Conservation (phyloP, 2,113 vertebrate species). For the Alces alces region DNA sequence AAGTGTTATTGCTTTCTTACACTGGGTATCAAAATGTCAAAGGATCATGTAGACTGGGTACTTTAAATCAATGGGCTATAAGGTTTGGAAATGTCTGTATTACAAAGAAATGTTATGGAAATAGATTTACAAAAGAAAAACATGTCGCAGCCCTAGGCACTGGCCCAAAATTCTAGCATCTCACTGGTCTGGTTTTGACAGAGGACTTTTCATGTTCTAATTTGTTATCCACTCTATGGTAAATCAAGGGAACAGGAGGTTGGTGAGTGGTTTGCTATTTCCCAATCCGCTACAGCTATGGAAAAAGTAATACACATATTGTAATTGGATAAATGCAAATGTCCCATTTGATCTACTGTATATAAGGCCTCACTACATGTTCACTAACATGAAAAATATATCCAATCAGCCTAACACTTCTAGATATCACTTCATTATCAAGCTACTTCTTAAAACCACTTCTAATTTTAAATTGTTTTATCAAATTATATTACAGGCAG, state of each 20-base stretch:
- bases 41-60: neutral
- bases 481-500: neutral
- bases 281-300: neutral
- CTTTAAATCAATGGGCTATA: neutral
- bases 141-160: neutral
- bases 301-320: neutral
- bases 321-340: conserved; percentile 28
- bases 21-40: conserved; percentile 13
- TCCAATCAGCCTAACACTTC: neutral
- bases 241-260: neutral
- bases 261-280: conserved; percentile 21
- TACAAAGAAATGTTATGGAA: conserved; percentile 34
- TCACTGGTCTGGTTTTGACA: neutral
- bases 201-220: conserved; percentile 5
- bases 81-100: conserved; percentile 12
- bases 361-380: neutral
- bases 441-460: conserved; percentile 26
- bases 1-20: neutral
- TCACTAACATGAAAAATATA: conserved; percentile 39
- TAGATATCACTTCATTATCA: conserved; percentile 20
- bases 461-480: conserved; percentile 24
- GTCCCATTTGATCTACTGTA: neutral
- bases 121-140: conserved; percentile 14
- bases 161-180: conserved; percentile 18
- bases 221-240: neutral